phyloP scores from a whole-genome alignment of 2,113 vertebrate genomes.

The Mugil cephalus region DNA sequence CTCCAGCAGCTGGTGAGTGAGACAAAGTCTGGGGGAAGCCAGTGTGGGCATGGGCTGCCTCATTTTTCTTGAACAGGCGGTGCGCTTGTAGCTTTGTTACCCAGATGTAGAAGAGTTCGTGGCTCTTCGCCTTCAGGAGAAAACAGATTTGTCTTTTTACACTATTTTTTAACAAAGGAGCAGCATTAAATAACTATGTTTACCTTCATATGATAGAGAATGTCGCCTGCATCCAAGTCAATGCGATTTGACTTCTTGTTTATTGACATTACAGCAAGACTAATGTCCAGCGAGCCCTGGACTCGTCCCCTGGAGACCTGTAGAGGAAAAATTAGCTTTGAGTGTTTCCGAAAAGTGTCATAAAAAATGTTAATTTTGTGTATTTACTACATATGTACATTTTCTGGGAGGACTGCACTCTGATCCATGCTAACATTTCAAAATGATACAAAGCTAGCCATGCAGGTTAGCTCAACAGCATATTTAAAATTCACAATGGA shows the following conservation, averaged over 20 bases:
- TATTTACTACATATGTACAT: too few species aligned
- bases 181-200: rapidly evolving
- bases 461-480: too few species aligned
- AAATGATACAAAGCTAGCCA: too few species aligned
- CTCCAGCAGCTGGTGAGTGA: slow-evolving; percentile 23
- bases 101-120: slow-evolving; percentile 92
- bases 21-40: slow-evolving; percentile 60
- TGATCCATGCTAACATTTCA: too few species aligned
- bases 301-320: slow-evolving; percentile 81
- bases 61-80: slow-evolving; percentile 84
- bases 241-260: slow-evolving; percentile 93
- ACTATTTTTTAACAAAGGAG: background rate
- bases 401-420: too few species aligned
- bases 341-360: background rate
- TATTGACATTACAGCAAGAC: slow-evolving; percentile 91
- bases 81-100: slow-evolving; percentile 91
- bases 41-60: slow-evolving; percentile 70
- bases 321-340: background rate
- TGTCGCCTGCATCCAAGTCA: slow-evolving; percentile 92
- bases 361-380: too few species aligned
- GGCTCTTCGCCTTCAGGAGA: slow-evolving; percentile 87
- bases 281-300: slow-evolving; percentile 90
- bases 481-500: too few species aligned
- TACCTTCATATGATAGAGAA: slow-evolving; percentile 95
- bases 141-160: background rate